Conservation (phyloP, 2,797 vertebrate genomes). For the Sitta carolinensis region DNA sequence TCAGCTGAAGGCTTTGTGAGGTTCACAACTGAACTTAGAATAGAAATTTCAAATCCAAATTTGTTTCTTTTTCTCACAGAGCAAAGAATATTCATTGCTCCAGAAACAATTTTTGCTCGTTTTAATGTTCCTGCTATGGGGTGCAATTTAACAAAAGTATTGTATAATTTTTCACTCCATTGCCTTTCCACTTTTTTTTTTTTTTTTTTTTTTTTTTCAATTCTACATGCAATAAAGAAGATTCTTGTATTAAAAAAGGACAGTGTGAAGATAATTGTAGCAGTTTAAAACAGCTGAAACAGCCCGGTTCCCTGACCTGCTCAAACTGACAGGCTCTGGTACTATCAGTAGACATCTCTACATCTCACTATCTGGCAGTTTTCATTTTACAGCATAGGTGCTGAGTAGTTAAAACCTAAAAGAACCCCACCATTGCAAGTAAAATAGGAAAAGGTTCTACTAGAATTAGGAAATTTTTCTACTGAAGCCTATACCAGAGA, state of each 20-base stretch:
- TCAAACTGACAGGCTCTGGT: not conserved
- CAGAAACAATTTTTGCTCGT: not conserved
- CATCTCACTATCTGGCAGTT: not conserved
- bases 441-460: not conserved
- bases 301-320: not conserved
- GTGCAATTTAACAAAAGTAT: not conserved
- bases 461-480: not conserved
- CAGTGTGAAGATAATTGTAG: not conserved
- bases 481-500: not conserved
- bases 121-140: not conserved
- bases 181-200: not conserved
- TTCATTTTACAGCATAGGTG: not conserved
- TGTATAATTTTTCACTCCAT: not conserved
- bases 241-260: not conserved
- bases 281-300: not conserved
- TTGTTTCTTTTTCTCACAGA: not conserved
- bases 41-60: not conserved
- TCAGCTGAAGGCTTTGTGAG: not conserved
- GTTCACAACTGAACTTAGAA: not conserved
- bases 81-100: not conserved
- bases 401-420: not conserved
- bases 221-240: not conserved
- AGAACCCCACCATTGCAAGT: fast-evolving
- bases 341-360: not conserved
- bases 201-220: not conserved